phyloP scores from a whole-genome alignment of 1,140 invertebrate species.

The Solenopsis fugax region DNA sequence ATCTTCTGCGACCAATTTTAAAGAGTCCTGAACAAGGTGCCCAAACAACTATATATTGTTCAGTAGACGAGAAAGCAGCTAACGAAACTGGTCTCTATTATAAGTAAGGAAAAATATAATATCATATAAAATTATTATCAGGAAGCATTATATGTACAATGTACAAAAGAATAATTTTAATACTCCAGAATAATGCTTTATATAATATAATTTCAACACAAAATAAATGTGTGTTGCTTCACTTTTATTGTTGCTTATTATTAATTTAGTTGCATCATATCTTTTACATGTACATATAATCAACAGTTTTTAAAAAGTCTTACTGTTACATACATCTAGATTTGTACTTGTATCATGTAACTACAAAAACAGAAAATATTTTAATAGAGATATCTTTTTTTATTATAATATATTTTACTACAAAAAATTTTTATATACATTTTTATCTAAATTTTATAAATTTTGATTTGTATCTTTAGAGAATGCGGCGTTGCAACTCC shows the following conservation, averaged over 20 bases:
- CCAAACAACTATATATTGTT: conserved; percentile 93
- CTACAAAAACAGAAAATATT: not conserved
- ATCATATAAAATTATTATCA: conserved; percentile 5
- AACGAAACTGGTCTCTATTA: conserved; percentile 90
- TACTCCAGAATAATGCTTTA: not conserved
- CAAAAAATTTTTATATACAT: not conserved
- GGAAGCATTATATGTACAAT: not conserved
- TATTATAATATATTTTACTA: not conserved
- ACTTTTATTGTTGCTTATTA: not conserved
- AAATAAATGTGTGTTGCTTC: not conserved
- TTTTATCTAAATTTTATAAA: too few species aligned
- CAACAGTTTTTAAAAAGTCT: not conserved
- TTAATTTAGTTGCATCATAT: not conserved
- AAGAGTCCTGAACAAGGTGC: conserved; percentile 91
- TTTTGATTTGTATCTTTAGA: not conserved
- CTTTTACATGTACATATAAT: not conserved
- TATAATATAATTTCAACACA: not conserved
- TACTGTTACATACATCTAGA: not conserved
- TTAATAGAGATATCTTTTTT: not conserved
- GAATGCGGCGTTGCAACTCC: conserved; percentile 6
- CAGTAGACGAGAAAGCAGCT: conserved; percentile 90
- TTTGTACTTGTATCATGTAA: not conserved
- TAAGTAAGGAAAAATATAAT: conserved; percentile 83
- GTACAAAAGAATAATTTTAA: not conserved
- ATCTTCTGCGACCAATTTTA: conserved; percentile 83